phyloP scores from a whole-genome alignment of 2,797 vertebrate species.

The Thalassophryne amazonica region DNA sequence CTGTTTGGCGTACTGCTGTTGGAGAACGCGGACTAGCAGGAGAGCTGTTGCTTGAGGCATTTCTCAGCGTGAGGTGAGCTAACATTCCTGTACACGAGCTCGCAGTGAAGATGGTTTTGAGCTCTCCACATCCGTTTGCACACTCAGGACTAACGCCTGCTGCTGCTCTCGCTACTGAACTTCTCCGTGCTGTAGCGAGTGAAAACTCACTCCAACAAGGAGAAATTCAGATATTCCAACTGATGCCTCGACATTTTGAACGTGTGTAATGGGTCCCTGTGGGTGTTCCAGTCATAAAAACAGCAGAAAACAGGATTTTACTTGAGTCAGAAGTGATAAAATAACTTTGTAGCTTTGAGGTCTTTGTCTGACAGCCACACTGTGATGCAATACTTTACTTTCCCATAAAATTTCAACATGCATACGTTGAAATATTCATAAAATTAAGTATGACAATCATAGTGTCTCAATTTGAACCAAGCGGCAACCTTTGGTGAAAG shows the following conservation, averaged over 20 bases:
- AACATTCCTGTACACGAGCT: conserved; percentile 31
- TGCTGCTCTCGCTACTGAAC: conserved; percentile 43
- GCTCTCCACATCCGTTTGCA: conserved; percentile 48
- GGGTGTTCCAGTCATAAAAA: conserved; percentile 31
- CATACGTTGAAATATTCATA: conserved; percentile 1
- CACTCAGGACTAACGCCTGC: conserved; percentile 26
- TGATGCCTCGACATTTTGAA: conserved; percentile 47
- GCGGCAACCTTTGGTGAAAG: no score
- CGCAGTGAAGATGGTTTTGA: conserved; percentile 46
- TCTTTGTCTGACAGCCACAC: conserved; percentile 28
- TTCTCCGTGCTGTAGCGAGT: no score
- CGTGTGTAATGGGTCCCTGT: conserved; percentile 41
- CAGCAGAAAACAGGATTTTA: conserved; percentile 32
- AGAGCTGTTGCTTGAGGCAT: conserved; percentile 55
- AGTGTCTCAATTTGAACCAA: conserved; percentile 2
- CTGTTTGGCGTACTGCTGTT: neutral
- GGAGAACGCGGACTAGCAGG: conserved; percentile 40
- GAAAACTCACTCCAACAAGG: no score
- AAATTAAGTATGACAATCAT: conserved; percentile 24
- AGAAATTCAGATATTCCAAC: conserved; percentile 40
- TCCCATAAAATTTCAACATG: conserved; percentile 14
- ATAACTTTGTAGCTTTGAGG: conserved; percentile 15
- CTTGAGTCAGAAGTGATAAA: conserved; percentile 39
- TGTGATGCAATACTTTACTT: conserved; percentile 30
- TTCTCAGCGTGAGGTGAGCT: conserved; percentile 53